Base-by-base conservation (phyloP, 2,113 vertebrate genomes). In the Porphyrio hochstetteri region DNA sequence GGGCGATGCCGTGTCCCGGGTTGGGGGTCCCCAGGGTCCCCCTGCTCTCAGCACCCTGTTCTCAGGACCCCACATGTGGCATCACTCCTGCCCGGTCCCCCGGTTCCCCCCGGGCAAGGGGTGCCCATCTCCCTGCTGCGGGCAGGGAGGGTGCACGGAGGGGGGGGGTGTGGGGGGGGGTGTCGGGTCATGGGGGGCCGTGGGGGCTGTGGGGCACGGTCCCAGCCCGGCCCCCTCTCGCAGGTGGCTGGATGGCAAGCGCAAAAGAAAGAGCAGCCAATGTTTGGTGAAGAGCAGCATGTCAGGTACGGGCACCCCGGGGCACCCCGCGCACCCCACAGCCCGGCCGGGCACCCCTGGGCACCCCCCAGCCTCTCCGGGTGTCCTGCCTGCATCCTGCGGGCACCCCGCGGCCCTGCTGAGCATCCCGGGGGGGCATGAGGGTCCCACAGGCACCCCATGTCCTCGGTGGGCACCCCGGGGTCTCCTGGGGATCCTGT, bases 221-320 rank as follows among this genome's bases (percentile, higher is more conserved):
- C 16, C 44, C 68, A 81, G 53, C 84, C 33, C 21, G 53, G 31
- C 6, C 52, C 56, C 68, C 11, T 10, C 61, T 96, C 83, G 67
- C 97, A 99, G 99, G 99, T 99, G 99, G 98, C 99, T 99, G 98
- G 99, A 99, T 99, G 99, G 99, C 96, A 99, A 99, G 97, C 99
- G 99, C 98, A 99, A 99, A 98, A 99, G 99, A 98, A 99, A 99
- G 98, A 99, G 99, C 98, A 99, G 99, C 98, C 99, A 99, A 98
- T 99, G 99, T 99, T 99, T 99, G 98, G 98, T 99, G 98, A 99
- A 99, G 98, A 99, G 97, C 98, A 98, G 98, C 97, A 99, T 99
- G 99, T 99, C 99, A 98, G 99, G 99, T 99, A 98, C 97, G 97
- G 86, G 61, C 35, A 3, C 40, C 23, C 68, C 35, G 16, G 8